These are phyloP conservation scores for Tapirus terrestris DNA, from an alignment of 2,113 vertebrate species.

Conservation along the genomic window DNA sequence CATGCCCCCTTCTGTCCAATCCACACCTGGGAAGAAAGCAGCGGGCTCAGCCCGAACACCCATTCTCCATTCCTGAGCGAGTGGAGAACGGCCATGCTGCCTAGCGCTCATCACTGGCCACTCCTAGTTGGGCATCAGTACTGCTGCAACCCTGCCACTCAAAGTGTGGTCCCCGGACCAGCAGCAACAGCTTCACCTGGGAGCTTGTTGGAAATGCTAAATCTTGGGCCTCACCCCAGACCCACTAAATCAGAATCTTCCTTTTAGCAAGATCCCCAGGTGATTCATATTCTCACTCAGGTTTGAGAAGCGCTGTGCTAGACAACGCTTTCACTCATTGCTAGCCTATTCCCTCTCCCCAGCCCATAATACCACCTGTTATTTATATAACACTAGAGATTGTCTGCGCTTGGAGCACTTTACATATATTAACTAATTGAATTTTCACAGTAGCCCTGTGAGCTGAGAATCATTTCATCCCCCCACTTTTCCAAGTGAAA, in stretches of 20 bases:
- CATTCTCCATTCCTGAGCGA: neutral
- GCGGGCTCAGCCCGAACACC: neutral
- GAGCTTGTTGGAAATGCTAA: neutral
- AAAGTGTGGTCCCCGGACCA: neutral
- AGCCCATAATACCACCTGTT: neutral
- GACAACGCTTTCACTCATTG: neutral
- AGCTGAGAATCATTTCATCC: neutral
- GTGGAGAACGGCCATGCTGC: neutral
- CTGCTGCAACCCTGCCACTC: neutral
- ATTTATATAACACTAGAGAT: neutral
- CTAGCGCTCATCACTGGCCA: neutral
- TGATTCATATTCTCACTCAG: neutral
- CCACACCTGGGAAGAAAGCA: neutral
- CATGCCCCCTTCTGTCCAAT: too few species aligned
- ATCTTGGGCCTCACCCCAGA: neutral
- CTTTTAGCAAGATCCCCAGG: neutral
- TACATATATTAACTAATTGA: neutral
- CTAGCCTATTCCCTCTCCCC: neutral
- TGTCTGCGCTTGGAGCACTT: neutral
- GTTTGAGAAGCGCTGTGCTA: neutral
- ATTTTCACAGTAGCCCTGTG: neutral
- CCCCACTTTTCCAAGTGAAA: neutral
- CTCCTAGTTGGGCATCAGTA: neutral
- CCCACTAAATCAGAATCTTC: neutral
- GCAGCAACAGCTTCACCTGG: neutral